A percentile compares a stretch with the other conserved stretches of the same genome.
Evolutionary conservation across 2,888 invertebrate genomes (phyloP).

Genomic region (Chrysolina americana): DNA sequence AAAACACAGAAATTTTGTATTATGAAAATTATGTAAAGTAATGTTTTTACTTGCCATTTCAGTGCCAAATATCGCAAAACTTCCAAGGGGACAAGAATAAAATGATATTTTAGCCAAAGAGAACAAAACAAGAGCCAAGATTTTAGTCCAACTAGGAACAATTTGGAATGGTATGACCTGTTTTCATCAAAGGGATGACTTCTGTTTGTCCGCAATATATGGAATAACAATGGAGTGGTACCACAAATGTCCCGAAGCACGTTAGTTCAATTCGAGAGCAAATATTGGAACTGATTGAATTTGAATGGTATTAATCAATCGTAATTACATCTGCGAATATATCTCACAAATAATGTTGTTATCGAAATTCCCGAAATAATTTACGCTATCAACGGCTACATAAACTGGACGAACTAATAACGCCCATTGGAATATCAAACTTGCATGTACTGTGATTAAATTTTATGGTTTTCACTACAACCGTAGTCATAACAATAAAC

Average conservation of each 20-base stretch:
- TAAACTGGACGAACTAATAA: slow-evolving; percentile 17
- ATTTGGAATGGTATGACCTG: background rate
- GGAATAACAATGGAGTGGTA: background rate
- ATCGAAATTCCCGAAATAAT: slow-evolving; percentile 10
- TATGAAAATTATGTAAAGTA: no score
- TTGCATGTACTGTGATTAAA: slow-evolving; percentile 10
- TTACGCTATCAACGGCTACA: slow-evolving; percentile 9
- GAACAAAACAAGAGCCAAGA: no score
- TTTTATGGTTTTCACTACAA: slow-evolving; percentile 19
- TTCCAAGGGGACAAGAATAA: no score
- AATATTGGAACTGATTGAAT: slow-evolving; percentile 1
- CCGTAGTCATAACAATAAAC: slow-evolving; percentile 11
- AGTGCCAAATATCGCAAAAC: no score
- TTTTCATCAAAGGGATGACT: background rate
- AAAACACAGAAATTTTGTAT: no score
- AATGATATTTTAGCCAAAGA: no score
- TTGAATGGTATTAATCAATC: background rate
- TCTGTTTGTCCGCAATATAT: background rate
- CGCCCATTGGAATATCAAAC: slow-evolving; percentile 11
- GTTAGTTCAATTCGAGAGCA: background rate
- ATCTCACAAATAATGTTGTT: slow-evolving; percentile 5
- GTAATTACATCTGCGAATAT: slow-evolving; percentile 6
- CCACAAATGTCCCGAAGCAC: background rate
- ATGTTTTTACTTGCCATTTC: no score
- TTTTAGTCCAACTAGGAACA: no score